These are phyloP conservation scores for Carassius carassius DNA, from an alignment of 2,113 vertebrate species.

Conservation along the genomic window DNA sequence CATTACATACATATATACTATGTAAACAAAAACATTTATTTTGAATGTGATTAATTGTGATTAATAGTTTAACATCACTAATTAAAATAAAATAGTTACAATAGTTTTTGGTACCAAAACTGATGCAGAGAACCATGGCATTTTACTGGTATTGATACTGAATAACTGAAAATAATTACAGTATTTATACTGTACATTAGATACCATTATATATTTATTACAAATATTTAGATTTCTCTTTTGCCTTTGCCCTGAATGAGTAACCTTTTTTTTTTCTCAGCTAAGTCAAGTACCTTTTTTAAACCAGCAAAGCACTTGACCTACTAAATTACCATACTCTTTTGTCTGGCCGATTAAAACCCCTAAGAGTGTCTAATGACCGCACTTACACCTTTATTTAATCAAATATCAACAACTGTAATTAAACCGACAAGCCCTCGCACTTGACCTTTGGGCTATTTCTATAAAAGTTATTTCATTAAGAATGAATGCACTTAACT, in stretches of 20 bases:
- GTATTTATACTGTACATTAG: no score
- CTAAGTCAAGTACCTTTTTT: slow-evolving; percentile 1
- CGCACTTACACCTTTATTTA: neutral
- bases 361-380: neutral
- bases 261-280: neutral
- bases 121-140: no score
- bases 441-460: neutral
- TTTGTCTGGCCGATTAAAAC: slow-evolving; percentile 30
- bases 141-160: no score
- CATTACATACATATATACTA: no score
- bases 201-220: neutral
- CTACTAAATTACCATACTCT: neutral
- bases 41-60: no score
- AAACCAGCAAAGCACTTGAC: slow-evolving; percentile 16
- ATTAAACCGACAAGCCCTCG: neutral
- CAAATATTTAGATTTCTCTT: neutral
- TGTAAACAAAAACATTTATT: no score
- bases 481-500: slow-evolving; percentile 1
- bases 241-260: neutral
- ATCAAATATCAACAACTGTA: slow-evolving; percentile 16
- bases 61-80: no score
- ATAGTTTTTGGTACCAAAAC: no score
- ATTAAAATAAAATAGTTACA: no score
- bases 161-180: no score
- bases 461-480: neutral